Evolutionary conservation across 2,113 vertebrate genomes (phyloP), one percentile per base, ranked within the genome.

Genomic region (Colinus virginianus): DNA sequence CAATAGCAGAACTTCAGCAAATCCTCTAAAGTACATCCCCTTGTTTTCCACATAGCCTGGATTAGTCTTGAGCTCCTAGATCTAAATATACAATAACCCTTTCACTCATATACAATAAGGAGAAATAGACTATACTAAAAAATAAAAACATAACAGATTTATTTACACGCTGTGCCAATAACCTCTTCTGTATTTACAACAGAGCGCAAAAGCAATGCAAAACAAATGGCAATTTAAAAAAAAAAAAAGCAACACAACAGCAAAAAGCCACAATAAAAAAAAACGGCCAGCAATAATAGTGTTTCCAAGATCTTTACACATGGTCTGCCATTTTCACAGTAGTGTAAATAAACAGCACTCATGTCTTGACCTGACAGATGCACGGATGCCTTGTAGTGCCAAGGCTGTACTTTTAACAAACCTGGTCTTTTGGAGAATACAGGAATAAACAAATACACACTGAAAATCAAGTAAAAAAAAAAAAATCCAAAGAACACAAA

Each of bases 11-110:
- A 97, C 95, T 97, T 90, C 90, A 97, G 93, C 91, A 96, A 48
- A 97, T 92, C 90, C 94, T 94, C 97, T 97, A 95, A 97, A 97
- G 97, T 96, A 96, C 96, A 95, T 93, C 93, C 97, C 94, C 96
- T 96, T 96, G 96, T 96, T 96, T 97, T 97, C 95, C 94, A 94
- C 82, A 45, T 71, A 96, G 94, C 90, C 76, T 77, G 96, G 95
- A 97, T 97, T 97, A 97, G 94, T 58, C 93, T 95, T 93, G 90
- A 96, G 96, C 92, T 96, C 82, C 94, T 64, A 92, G 95, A 95
- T 95, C 85, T 83, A 77, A 96, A 94, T 95, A 92, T 82, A 97
- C 93, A 97, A 97, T 96, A 96, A 92, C 78, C 49, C 87, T 96
- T 96, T 96, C 94, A 95, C 77, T 92, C 69, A 80, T 45, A 78